These are phyloP conservation scores for Pogonophryne albipinna DNA, from an alignment of 2,797 vertebrate species.

Conservation along the genomic window DNA sequence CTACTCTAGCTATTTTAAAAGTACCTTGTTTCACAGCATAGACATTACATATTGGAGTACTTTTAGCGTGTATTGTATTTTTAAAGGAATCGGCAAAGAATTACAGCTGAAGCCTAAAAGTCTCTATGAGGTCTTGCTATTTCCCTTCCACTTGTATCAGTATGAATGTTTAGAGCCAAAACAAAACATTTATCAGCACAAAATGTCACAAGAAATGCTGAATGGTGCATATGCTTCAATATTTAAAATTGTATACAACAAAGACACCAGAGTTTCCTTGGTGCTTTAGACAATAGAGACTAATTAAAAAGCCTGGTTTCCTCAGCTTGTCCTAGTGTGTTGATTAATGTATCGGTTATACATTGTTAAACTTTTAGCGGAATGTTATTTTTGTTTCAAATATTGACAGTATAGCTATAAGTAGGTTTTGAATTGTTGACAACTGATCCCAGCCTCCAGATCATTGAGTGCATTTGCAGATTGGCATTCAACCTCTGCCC, in stretches of 20 bases:
- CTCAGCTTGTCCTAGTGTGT: background rate
- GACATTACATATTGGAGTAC: background rate
- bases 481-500: background rate
- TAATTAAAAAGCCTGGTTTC: background rate
- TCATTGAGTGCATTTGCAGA: background rate
- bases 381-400: background rate
- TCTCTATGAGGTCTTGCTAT: background rate
- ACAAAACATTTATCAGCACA: background rate
- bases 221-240: background rate
- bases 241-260: background rate
- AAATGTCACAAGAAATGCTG: background rate
- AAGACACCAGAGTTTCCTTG: background rate
- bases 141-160: background rate
- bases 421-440: no score
- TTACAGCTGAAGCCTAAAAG: background rate
- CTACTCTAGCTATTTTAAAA: background rate
- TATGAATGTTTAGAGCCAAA: background rate
- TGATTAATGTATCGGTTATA: background rate
- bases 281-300: background rate
- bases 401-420: background rate
- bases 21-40: background rate
- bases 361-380: background rate
- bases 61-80: background rate
- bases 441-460: constrained; percentile 3
- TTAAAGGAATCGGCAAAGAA: background rate